Evolutionary conservation across 1,140 invertebrate genomes (phyloP), one percentile per base, ranked within the genome.

Genomic region (Magallana gigas): DNA sequence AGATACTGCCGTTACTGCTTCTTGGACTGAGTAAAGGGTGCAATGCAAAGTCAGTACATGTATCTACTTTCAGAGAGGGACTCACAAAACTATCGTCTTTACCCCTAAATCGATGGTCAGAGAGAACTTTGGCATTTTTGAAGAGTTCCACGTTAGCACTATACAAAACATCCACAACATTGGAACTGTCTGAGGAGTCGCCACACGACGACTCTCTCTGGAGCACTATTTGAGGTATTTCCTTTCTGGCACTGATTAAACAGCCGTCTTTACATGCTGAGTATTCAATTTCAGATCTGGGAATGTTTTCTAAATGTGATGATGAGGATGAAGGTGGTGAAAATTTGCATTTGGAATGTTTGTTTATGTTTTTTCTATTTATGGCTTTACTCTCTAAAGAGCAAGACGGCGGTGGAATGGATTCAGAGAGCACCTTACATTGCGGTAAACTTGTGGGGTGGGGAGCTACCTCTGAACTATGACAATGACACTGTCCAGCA

Each of bases 1-100:
- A 90, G 23, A 91, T 90, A 80, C 88, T 90, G 8, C 90, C 88
- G 87, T 88, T 90, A 58, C 90, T 91, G 23, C 88, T 88, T 5
- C 88, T 57, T n/a, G 90, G 88, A 87, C 90, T 91, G 29, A 91
- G 81, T 57, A 86, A 62, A 48, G 57, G 11, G 71, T 90, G 90
- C 29, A 64, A 71, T 0, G 16, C n/a, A 36, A 87, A 83, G n/a
- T 87, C 83, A 18, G 64, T 18, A 48, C 36, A 48, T 48, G 36
- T 48, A 57, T 88, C 88, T n/a, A 68, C 4, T 23, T 88, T 83
- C 16, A 87, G 62, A 56, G 85, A 83, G 6, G 85, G 62, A 58
- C 84, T 84, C 62, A 84, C 64, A 59, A 8, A 56, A 23, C 84
- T 58, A 23, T 16, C 58, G 48, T 82, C 57, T 82, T 82, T 57